phyloP scores from a whole-genome alignment of 2,797 vertebrate species.

The Lycodopsis pacificus region DNA sequence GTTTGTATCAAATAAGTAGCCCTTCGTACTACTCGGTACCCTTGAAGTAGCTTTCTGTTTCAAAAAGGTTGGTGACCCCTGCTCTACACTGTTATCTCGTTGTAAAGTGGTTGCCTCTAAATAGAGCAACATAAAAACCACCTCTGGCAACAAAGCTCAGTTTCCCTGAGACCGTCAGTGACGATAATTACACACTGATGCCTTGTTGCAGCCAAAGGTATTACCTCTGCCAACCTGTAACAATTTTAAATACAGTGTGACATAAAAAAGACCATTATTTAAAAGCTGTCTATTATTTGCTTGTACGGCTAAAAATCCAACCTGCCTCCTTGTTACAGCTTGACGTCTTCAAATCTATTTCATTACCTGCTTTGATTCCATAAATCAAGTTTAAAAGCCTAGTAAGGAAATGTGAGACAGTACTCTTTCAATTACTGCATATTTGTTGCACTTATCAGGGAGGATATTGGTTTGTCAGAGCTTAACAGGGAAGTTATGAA shows the following conservation, averaged over 20 bases:
- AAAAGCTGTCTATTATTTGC: background rate
- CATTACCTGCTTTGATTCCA: conserved; percentile 37
- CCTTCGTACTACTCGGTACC: too few relatives aligned
- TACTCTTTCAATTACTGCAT: conserved; percentile 36
- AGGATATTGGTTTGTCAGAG: conserved; percentile 35
- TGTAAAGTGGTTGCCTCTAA: background rate
- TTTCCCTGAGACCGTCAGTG: too few relatives aligned
- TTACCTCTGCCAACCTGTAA: too few relatives aligned
- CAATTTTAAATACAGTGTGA: too few relatives aligned
- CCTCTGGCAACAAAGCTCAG: too few relatives aligned
- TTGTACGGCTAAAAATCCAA: background rate
- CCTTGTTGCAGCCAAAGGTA: too few relatives aligned
- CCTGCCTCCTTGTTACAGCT: conserved; percentile 17
- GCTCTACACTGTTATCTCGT: background rate
- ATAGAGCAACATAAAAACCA: background rate
- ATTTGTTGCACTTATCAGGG: conserved; percentile 23
- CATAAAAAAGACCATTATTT: too few relatives aligned
- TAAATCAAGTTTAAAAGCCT: conserved; percentile 12
- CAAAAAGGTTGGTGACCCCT: too few relatives aligned
- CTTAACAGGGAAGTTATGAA: conserved; percentile 8
- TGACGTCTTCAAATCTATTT: conserved; percentile 2
- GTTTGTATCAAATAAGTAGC: too few relatives aligned
- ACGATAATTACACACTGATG: too few relatives aligned
- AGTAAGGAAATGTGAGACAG: conserved; percentile 14
- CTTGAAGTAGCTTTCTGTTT: too few relatives aligned